These are phyloP conservation scores for Drosophila azteca DNA, from an alignment of 1,140 invertebrate genomes.

Conservation along the genomic window DNA sequence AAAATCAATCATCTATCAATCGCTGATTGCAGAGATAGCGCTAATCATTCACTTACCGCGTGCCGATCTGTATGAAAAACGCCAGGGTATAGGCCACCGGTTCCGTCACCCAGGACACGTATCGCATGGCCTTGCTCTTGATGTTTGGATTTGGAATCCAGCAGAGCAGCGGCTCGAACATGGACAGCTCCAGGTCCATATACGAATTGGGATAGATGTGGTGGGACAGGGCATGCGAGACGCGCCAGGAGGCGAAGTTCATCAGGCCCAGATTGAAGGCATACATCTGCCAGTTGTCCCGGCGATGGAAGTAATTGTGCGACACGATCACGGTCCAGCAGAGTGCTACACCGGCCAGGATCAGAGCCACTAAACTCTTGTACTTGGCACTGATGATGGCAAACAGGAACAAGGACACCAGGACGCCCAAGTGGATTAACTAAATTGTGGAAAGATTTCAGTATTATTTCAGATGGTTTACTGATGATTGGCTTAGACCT, in stretches of 20 bases:
- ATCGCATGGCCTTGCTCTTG: conserved; percentile 79
- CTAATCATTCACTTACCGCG: conserved; percentile 61
- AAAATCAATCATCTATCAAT: conserved; percentile 35
- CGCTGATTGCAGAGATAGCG: conserved; percentile 20
- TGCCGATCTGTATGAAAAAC: conserved; percentile 70
- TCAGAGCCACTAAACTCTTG: conserved; percentile 82
- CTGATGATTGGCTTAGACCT: background rate
- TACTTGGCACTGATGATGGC: conserved; percentile 85
- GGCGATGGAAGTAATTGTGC: conserved; percentile 93
- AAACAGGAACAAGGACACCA: conserved; percentile 84
- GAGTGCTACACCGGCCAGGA: conserved; percentile 85
- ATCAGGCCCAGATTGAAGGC: conserved; percentile 89
- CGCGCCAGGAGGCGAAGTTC: conserved; percentile 89
- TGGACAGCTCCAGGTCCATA: conserved; percentile 90
- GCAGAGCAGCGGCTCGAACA: conserved; percentile 89
- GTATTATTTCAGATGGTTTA: background rate
- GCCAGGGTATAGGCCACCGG: conserved; percentile 85
- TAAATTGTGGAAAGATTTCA: conserved; percentile 7
- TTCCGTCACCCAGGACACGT: conserved; percentile 84
- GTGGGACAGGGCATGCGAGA: conserved; percentile 91
- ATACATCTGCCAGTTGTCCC: conserved; percentile 92
- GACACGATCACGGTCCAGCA: conserved; percentile 86
- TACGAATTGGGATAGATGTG: conserved; percentile 92
- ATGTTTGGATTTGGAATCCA: conserved; percentile 87
- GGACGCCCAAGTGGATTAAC: conserved; percentile 79